Percentiles rank a stretch among this genome's conserved stretches.
Evolutionary conservation across 2,797 vertebrate genomes (phyloP).

Genomic region (Premnoplex brunnescens): DNA sequence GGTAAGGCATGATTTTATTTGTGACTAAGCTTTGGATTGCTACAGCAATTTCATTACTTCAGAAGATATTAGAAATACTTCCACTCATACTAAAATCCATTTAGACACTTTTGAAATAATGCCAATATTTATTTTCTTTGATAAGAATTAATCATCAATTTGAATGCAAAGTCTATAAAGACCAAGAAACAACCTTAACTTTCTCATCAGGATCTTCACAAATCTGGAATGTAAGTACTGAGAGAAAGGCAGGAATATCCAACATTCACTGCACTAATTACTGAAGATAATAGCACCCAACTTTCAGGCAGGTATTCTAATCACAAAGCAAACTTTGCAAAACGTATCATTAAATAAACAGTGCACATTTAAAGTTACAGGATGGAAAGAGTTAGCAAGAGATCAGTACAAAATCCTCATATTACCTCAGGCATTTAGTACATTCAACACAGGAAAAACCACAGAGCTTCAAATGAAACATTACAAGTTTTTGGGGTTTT

Average conservation of each 20-base stretch:
- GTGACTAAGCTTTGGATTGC: not conserved
- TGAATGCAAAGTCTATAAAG: not conserved
- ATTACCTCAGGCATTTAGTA: not conserved
- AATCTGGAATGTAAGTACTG: constrained; percentile 13
- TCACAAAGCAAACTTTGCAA: not conserved
- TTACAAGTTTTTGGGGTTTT: too few species aligned
- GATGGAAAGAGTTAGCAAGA: not conserved
- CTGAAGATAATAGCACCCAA: constrained; percentile 26
- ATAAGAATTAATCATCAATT: not conserved
- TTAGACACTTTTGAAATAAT: not conserved
- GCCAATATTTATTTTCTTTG: constrained; percentile 16
- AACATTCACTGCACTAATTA: not conserved
- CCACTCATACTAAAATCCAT: not conserved
- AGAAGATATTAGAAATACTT: constrained; percentile 7
- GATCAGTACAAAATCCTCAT: not conserved
- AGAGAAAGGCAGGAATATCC: constrained; percentile 55
- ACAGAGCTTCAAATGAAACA: not conserved
- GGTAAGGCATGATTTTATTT: not conserved
- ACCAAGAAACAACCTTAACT: not conserved
- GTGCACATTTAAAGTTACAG: not conserved
- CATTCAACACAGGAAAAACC: not conserved
- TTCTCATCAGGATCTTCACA: constrained; percentile 5
- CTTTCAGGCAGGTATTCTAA: constrained; percentile 12
- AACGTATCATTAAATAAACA: not conserved
- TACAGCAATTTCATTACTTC: constrained; percentile 44